A percentile compares a stretch with the other conserved stretches of the same genome.
Evolutionary conservation across 2,888 invertebrate species (phyloP).

Genomic region (Tenthredo notha): DNA sequence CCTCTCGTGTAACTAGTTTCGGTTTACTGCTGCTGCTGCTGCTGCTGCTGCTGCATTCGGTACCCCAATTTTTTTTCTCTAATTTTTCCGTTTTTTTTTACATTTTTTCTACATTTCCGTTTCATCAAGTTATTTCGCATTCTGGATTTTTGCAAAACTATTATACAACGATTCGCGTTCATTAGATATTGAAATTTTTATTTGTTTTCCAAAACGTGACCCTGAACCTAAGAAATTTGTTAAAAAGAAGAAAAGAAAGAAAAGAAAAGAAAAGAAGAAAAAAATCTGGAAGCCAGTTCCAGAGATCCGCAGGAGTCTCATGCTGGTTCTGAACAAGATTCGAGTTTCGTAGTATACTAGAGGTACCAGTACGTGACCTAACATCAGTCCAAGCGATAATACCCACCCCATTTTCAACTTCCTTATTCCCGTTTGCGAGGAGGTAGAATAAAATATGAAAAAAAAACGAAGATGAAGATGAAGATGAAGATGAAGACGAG

Average conservation of each 20-base stretch:
- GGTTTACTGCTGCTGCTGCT: conserved; percentile 35
- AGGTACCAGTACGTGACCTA: conserved; percentile 7
- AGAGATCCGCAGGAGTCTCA: background rate
- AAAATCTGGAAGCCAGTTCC: background rate
- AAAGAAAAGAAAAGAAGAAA: too few relatives aligned
- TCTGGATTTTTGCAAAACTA: background rate
- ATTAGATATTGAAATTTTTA: too few relatives aligned
- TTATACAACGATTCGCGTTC: too few relatives aligned
- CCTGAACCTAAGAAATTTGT: background rate
- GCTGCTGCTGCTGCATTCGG: background rate
- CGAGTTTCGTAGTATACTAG: conserved; percentile 22
- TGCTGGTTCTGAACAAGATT: conserved; percentile 13
- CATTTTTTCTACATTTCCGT: background rate
- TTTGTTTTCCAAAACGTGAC: conserved; percentile 5
- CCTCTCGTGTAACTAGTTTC: conserved; percentile 38
- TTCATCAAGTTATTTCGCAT: background rate
- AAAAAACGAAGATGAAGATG: background rate
- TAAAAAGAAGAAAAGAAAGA: too few relatives aligned
- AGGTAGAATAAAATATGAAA: background rate
- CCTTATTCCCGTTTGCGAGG: background rate
- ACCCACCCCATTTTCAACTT: background rate
- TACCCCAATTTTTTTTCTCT: background rate
- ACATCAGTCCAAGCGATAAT: conserved; percentile 31
- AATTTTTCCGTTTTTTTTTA: background rate
- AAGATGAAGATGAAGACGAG: background rate